Conservation (phyloP, 2,888 invertebrate genomes). For the Stramonita haemastoma region DNA sequence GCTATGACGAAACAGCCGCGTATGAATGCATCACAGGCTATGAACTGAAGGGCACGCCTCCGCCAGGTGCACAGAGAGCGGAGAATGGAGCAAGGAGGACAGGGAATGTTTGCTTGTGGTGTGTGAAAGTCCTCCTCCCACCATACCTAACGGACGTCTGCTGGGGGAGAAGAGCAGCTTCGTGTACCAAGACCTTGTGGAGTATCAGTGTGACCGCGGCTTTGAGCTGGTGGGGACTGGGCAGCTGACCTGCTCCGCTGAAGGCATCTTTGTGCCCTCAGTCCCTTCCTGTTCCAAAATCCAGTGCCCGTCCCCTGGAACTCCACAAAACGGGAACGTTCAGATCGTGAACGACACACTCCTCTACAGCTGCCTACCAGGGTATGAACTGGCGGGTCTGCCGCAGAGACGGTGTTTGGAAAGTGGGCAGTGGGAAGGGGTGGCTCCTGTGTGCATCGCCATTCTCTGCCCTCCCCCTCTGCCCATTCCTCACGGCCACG, state of each 20-base stretch:
- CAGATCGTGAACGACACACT: slow-evolving; percentile 64
- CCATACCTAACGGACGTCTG: slow-evolving; percentile 47
- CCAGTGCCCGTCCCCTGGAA: slow-evolving; percentile 49
- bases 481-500: slow-evolving; percentile 55
- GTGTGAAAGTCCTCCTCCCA: slow-evolving; percentile 52
- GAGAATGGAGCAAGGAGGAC: slow-evolving; percentile 58
- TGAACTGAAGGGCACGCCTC: slow-evolving; percentile 53
- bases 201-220: slow-evolving; percentile 49
- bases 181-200: slow-evolving; percentile 31
- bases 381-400: slow-evolving; percentile 61
- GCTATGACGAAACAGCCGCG: slow-evolving; percentile 51
- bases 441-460: slow-evolving; percentile 69
- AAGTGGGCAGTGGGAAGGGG: slow-evolving; percentile 68
- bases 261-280: slow-evolving; percentile 57
- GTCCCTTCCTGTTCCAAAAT: slow-evolving; percentile 54
- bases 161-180: slow-evolving; percentile 37
- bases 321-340: slow-evolving; percentile 46
- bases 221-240: slow-evolving; percentile 51
- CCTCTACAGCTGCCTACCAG: slow-evolving; percentile 80
- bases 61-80: slow-evolving; percentile 57
- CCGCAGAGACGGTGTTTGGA: slow-evolving; percentile 55
- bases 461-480: slow-evolving; percentile 64
- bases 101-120: slow-evolving; percentile 57
- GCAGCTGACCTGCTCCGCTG: slow-evolving; percentile 53
- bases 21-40: slow-evolving; percentile 65